phyloP scores from a whole-genome alignment of 2,888 invertebrate genomes.

The Notocelia uddmanniana region DNA sequence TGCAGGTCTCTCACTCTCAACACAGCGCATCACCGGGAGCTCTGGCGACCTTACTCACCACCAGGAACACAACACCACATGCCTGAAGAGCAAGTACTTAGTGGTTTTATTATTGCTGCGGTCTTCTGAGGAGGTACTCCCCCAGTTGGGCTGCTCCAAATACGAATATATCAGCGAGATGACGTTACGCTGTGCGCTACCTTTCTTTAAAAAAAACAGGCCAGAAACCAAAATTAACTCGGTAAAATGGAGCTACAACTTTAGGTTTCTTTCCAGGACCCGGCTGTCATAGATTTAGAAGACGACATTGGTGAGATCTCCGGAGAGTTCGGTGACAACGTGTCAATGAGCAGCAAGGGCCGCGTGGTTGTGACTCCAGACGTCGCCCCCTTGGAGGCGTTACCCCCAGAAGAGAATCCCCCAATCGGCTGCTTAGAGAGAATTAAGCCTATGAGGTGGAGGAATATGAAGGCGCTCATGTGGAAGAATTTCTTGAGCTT shows the following conservation, averaged over 20 bases:
- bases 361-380: conserved; percentile 88
- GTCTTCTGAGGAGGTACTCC: too few species aligned
- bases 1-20: too few species aligned
- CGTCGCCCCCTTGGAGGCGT: conserved; percentile 81
- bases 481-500: conserved; percentile 96
- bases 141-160: too few species aligned
- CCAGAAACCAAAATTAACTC: too few species aligned
- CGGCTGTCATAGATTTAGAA: conserved; percentile 88
- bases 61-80: too few species aligned
- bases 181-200: too few species aligned
- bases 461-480: conserved; percentile 92
- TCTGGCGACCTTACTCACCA: too few species aligned
- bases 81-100: too few species aligned
- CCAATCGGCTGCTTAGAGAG: conserved; percentile 83
- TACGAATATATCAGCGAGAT: too few species aligned
- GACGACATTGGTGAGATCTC: conserved; percentile 92
- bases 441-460: conserved; percentile 88
- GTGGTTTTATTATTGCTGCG: too few species aligned
- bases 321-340: conserved; percentile 94
- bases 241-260: not conserved
- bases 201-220: too few species aligned
- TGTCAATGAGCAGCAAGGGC: conserved; percentile 91
- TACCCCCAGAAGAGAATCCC: conserved; percentile 90
- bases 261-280: conserved; percentile 75
- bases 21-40: too few species aligned